Evolutionary conservation across 2,113 vertebrate species (phyloP).

Genomic region (cattle (Bos taurus)): DNA sequence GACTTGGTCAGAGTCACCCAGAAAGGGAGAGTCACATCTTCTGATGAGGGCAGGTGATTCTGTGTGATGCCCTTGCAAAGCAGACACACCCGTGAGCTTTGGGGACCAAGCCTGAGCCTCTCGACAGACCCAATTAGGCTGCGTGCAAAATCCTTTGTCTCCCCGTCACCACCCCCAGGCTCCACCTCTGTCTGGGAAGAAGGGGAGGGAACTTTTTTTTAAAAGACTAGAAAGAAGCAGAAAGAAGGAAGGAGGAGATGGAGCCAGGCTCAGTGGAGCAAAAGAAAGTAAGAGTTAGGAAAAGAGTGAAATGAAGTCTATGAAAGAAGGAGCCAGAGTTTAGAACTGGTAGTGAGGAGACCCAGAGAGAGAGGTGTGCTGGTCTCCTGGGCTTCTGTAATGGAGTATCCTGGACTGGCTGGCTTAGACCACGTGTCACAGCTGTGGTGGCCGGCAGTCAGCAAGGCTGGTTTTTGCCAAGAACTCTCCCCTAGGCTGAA

Average conservation of each 20-base stretch:
- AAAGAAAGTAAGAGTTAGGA: neutral
- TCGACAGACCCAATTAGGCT: neutral
- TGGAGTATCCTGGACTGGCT: accelerated
- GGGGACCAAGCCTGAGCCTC: neutral
- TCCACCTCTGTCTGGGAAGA: neutral
- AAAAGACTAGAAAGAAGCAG: neutral
- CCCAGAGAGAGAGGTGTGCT: too few species aligned
- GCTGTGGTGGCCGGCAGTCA: neutral
- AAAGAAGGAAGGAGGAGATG: neutral
- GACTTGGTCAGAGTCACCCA: neutral
- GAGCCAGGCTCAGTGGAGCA: neutral
- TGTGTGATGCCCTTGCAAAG: neutral
- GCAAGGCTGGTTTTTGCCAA: neutral
- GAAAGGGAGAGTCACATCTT: neutral
- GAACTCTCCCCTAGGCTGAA: neutral
- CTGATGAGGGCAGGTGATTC: neutral
- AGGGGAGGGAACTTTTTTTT: neutral
- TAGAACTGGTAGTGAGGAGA: neutral
- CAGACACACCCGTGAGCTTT: too few species aligned
- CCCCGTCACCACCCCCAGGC: neutral
- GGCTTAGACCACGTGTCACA: too few species aligned
- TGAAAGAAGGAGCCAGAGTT: neutral
- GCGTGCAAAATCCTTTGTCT: neutral
- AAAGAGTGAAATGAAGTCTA: neutral
- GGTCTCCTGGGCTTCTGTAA: neutral